These are phyloP conservation scores for Pecten maximus DNA, from an alignment of 2,888 invertebrate species.

Conservation along the genomic window DNA sequence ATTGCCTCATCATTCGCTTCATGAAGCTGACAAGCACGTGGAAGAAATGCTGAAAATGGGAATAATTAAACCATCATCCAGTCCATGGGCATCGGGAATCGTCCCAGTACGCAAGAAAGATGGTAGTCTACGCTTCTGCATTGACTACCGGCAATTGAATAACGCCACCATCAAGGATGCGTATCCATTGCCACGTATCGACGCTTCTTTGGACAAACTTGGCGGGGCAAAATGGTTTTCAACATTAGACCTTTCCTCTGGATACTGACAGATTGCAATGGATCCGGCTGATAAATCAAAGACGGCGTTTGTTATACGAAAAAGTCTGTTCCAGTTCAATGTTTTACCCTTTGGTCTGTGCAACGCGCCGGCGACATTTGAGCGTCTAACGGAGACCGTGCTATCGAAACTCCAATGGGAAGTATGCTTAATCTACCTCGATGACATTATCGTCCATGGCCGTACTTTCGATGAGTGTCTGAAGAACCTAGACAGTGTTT, in stretches of 20 bases:
- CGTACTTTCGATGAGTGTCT: conserved; percentile 43
- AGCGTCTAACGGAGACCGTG: conserved; percentile 37
- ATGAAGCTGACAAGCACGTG: conserved; percentile 45
- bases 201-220: conserved; percentile 41
- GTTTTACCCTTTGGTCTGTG: conserved; percentile 41
- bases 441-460: conserved; percentile 37
- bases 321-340: conserved; percentile 35
- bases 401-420: conserved; percentile 24
- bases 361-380: conserved; percentile 38
- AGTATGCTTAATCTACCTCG: conserved; percentile 35
- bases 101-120: no score
- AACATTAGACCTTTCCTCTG: no score
- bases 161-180: no score
- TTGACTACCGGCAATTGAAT: no score
- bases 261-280: no score
- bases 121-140: no score
- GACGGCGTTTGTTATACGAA: conserved; percentile 41
- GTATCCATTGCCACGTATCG: conserved; percentile 42
- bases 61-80: conserved; percentile 41
- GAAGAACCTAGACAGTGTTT: conserved; percentile 43
- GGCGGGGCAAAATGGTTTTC: conserved; percentile 43
- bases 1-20: conserved; percentile 39
- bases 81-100: no score
- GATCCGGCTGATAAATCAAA: conserved; percentile 41
- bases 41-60: conserved; percentile 42